Evolutionary conservation across 2,888 invertebrate genomes (phyloP).

Genomic region (Hydrotaea diabolus): DNA sequence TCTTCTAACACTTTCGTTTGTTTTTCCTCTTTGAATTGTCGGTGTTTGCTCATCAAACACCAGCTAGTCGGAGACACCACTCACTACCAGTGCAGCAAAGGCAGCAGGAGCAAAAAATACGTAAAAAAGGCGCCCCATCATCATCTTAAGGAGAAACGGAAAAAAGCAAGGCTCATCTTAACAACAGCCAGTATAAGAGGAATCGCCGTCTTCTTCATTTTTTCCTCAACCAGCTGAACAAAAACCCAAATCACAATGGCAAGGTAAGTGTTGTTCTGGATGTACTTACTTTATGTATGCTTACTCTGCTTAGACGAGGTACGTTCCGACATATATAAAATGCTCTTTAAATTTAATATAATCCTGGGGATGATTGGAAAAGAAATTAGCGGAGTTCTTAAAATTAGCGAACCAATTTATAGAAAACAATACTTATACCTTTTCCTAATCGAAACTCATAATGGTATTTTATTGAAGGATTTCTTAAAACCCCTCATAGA

Average conservation of each 20-base stretch:
- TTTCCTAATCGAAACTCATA: no score
- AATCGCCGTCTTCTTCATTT: conserved; percentile 20
- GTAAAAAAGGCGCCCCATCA: neutral
- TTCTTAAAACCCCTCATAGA: no score
- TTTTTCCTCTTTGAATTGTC: neutral
- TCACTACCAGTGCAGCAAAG: neutral
- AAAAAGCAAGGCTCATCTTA: conserved; percentile 5
- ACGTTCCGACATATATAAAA: no score
- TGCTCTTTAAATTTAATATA: no score
- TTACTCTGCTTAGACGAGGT: no score
- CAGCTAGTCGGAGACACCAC: no score
- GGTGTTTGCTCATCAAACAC: neutral
- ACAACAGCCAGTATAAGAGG: neutral
- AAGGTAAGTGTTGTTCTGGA: conserved; percentile 69
- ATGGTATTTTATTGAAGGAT: no score
- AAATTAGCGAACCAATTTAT: no score
- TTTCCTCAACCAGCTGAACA: conserved; percentile 29
- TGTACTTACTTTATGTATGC: conserved; percentile 17
- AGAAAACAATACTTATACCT: no score
- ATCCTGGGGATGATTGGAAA: no score
- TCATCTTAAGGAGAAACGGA: conserved; percentile 19
- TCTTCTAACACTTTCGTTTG: neutral
- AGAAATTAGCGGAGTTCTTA: no score
- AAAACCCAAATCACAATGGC: conserved; percentile 72
- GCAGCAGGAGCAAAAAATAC: neutral